These are phyloP conservation scores for Shinisaurus crocodilurus DNA, from an alignment of 2,113 vertebrate species.

Conservation along the genomic window DNA sequence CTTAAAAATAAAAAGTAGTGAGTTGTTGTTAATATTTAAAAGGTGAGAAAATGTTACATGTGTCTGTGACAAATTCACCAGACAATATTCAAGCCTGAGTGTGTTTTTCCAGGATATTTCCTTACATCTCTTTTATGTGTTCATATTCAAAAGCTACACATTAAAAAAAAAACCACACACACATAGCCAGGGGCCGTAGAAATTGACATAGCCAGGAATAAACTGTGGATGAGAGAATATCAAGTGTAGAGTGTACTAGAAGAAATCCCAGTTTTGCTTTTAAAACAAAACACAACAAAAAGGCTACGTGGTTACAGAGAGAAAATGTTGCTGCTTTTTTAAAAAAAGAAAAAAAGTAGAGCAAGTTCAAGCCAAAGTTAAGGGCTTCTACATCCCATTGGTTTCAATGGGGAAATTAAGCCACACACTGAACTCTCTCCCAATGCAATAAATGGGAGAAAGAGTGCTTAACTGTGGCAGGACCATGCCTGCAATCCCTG, in stretches of 20 bases:
- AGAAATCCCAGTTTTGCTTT: background rate
- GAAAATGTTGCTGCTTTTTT: background rate
- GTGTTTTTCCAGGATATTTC: background rate
- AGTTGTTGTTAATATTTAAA: background rate
- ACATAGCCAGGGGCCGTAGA: background rate
- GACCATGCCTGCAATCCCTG: too few species aligned
- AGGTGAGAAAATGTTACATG: background rate
- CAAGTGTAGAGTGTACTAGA: background rate
- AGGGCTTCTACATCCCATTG: background rate
- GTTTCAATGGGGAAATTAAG: background rate
- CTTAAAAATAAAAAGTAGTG: background rate
- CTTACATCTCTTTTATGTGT: background rate
- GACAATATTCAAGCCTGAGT: background rate
- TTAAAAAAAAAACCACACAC: too few species aligned
- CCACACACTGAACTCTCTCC: background rate
- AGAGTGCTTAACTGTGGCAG: background rate
- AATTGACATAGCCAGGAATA: background rate
- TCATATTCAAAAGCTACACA: background rate
- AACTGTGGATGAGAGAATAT: background rate
- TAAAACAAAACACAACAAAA: too few species aligned
- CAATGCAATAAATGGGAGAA: background rate
- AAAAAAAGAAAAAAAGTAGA: background rate
- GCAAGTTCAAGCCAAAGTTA: background rate
- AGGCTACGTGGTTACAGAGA: background rate
- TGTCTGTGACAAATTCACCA: background rate